Evolutionary conservation across 2,797 vertebrate genomes (phyloP).

Genomic region (Lepidocolaptes lacrymiger): DNA sequence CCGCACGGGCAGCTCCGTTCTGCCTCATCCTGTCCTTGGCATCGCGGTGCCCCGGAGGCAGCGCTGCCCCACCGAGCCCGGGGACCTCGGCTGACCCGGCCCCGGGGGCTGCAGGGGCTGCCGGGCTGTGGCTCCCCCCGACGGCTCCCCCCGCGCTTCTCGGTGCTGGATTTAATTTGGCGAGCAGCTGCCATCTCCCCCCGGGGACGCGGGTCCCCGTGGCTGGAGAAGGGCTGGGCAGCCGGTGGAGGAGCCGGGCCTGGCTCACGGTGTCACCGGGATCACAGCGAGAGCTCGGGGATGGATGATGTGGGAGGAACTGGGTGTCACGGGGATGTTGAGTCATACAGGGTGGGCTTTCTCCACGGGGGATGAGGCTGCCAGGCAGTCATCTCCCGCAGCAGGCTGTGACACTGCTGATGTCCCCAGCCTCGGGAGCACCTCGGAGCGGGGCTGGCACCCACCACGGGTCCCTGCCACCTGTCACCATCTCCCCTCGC

Average conservation of each 20-base stretch:
- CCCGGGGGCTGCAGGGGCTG: background rate
- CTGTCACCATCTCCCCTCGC: background rate
- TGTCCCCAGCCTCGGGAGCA: background rate
- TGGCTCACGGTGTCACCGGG: conserved; percentile 29
- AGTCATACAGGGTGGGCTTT: conserved; percentile 64
- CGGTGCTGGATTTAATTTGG: background rate
- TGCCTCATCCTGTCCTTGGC: background rate
- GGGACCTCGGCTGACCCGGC: background rate
- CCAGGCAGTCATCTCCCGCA: conserved; percentile 9
- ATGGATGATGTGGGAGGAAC: conserved; percentile 52
- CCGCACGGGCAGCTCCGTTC: background rate
- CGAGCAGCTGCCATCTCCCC: background rate
- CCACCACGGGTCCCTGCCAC: rapidly evolving
- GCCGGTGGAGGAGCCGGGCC: background rate
- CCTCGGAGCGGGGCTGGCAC: rapidly evolving
- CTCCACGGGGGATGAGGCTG: background rate
- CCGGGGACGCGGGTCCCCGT: background rate
- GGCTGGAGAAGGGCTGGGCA: background rate
- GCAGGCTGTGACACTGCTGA: conserved; percentile 1
- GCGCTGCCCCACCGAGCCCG: background rate
- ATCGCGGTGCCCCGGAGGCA: background rate
- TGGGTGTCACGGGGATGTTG: conserved; percentile 64
- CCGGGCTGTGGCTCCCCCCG: background rate
- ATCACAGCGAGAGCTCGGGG: conserved; percentile 32
- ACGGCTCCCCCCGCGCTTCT: background rate